phyloP scores from a whole-genome alignment of 2,888 invertebrate species.

The Cephus rjabovi region DNA sequence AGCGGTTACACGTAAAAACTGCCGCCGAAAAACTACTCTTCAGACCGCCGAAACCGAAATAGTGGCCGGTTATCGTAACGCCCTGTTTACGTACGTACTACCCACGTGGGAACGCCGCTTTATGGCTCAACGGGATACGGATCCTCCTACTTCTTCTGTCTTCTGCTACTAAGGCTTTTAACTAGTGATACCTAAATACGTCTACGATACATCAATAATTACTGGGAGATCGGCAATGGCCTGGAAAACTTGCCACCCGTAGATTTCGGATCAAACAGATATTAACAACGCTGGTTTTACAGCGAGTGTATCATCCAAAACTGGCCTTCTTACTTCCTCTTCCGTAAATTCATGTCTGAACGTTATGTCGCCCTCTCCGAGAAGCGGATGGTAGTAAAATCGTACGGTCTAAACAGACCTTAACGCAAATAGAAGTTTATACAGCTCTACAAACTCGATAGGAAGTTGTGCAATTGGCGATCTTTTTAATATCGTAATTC shows the following conservation, averaged over 20 bases:
- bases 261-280: background rate
- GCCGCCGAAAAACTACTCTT: slow-evolving; percentile 6
- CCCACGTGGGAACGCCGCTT: slow-evolving; percentile 5
- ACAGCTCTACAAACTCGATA: background rate
- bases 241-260: background rate
- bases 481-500: background rate
- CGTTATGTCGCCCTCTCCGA: background rate
- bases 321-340: background rate
- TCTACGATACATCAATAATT: background rate
- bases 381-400: slow-evolving; percentile 21
- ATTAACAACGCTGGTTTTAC: background rate
- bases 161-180: background rate
- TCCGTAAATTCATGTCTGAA: background rate
- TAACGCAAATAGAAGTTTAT: slow-evolving; percentile 19
- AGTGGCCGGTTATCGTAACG: slow-evolving; percentile 8
- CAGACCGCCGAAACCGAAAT: slow-evolving; percentile 8
- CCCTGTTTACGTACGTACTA: slow-evolving; percentile 6
- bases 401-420: slow-evolving; percentile 17
- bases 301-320: background rate
- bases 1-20: slow-evolving; percentile 38
- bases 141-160: background rate
- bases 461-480: background rate
- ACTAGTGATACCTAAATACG: background rate
- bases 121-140: background rate
- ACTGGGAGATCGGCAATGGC: background rate